Percentiles rank a stretch among this genome's conserved stretches.
phyloP scores from a whole-genome alignment of 1,140 invertebrate genomes.

The Drosophila teissieri region DNA sequence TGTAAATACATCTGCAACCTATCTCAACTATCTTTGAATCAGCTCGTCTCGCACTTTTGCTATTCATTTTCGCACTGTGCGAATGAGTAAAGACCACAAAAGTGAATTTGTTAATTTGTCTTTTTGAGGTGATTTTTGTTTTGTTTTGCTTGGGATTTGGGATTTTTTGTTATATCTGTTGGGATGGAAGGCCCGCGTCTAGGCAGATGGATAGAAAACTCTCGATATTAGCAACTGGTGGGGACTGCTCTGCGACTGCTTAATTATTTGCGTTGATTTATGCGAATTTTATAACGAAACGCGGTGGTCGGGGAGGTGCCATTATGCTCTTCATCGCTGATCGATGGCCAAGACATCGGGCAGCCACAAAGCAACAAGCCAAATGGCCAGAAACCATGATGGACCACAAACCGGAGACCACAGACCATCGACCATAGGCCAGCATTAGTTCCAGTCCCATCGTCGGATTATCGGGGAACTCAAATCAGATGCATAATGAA shows the following conservation, averaged over 20 bases:
- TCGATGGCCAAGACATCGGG: slow-evolving; percentile 48
- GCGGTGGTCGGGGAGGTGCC: slow-evolving; percentile 34
- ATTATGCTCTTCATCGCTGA: slow-evolving; percentile 62
- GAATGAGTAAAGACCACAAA: slow-evolving; percentile 49
- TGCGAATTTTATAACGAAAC: slow-evolving; percentile 72
- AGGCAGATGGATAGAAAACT: slow-evolving; percentile 41
- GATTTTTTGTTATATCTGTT: background rate
- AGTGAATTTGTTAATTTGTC: slow-evolving; percentile 57
- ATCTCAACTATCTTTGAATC: slow-evolving; percentile 40
- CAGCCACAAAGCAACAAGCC: slow-evolving; percentile 7
- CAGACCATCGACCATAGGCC: slow-evolving; percentile 17
- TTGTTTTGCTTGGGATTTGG: slow-evolving; percentile 17
- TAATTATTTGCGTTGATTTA: slow-evolving; percentile 78
- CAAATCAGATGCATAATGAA: slow-evolving; percentile 44
- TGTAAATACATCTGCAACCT: slow-evolving; percentile 23
- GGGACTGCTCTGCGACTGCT: slow-evolving; percentile 58
- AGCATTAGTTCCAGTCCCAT: slow-evolving; percentile 60
- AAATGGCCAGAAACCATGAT: background rate
- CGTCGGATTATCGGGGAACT: slow-evolving; percentile 35
- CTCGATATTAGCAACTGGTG: slow-evolving; percentile 49
- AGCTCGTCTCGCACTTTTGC: slow-evolving; percentile 37
- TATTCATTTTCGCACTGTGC: slow-evolving; percentile 59
- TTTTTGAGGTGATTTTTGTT: slow-evolving; percentile 43
- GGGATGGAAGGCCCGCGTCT: slow-evolving; percentile 27
- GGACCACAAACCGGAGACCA: slow-evolving; percentile 1